Conservation (phyloP, 2,888 invertebrate genomes). For the Acleris holmiana region DNA sequence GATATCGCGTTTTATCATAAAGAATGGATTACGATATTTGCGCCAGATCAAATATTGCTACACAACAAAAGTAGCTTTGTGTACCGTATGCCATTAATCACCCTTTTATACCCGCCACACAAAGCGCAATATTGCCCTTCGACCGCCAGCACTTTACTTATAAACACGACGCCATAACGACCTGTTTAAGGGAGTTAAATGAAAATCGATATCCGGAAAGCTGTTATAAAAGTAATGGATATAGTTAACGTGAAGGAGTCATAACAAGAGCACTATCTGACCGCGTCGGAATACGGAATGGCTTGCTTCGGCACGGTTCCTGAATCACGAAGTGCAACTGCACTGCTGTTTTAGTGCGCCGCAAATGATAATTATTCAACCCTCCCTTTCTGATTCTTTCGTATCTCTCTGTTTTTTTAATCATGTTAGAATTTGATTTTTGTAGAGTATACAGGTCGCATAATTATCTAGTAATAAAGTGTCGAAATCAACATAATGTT, state of each 20-base stretch:
- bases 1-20: constrained; percentile 58
- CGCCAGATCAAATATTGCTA: constrained; percentile 74
- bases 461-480: too few relatives aligned
- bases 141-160: constrained; percentile 63
- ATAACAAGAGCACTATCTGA: constrained; percentile 12
- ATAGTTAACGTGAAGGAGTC: constrained; percentile 28
- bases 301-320: neutral
- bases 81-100: constrained; percentile 80
- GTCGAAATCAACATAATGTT: too few relatives aligned
- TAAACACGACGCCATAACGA: constrained; percentile 76
- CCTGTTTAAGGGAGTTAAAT: constrained; percentile 76
- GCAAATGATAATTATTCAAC: too few relatives aligned
- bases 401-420: too few relatives aligned
- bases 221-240: constrained; percentile 40
- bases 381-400: too few relatives aligned
- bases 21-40: constrained; percentile 67
- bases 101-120: constrained; percentile 70
- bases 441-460: too few relatives aligned
- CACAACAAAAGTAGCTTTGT: constrained; percentile 73
- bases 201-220: constrained; percentile 71
- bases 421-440: too few relatives aligned
- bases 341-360: too few relatives aligned
- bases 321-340: too few relatives aligned
- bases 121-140: constrained; percentile 78
- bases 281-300: constrained; percentile 25